Evolutionary conservation across 1,140 invertebrate species (phyloP).

Genomic region (Orchestia grillus): DNA sequence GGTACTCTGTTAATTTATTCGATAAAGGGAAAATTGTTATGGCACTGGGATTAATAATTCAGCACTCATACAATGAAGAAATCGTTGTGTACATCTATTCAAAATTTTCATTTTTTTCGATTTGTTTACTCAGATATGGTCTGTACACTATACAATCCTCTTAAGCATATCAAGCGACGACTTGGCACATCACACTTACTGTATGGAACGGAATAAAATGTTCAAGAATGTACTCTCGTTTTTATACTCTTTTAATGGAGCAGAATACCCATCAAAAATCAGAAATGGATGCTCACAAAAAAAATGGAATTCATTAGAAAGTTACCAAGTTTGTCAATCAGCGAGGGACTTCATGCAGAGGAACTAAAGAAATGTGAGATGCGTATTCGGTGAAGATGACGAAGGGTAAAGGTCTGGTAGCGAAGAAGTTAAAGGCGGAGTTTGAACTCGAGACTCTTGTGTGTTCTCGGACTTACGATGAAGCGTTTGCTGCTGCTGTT

Average conservation of each 20-base stretch:
- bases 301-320: neutral
- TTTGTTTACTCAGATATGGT: neutral
- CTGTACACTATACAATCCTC: neutral
- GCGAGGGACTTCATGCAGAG: neutral
- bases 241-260: neutral
- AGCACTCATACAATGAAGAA: neutral
- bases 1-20: neutral
- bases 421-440: constrained; percentile 39
- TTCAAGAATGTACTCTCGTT: neutral
- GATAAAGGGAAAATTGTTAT: neutral
- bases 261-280: neutral
- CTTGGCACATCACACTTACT: neutral
- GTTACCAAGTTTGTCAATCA: neutral
- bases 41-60: neutral
- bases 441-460: constrained; percentile 37
- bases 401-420: constrained; percentile 32
- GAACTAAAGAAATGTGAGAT: constrained; percentile 41
- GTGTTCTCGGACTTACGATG: neutral
- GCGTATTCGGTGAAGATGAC: constrained; percentile 15
- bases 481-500: constrained; percentile 29
- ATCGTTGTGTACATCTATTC: neutral
- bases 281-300: neutral
- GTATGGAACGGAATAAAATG: neutral
- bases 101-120: neutral
- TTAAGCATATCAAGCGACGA: neutral